Conservation (phyloP, 2,797 vertebrate species). For the Sebastes minor region DNA sequence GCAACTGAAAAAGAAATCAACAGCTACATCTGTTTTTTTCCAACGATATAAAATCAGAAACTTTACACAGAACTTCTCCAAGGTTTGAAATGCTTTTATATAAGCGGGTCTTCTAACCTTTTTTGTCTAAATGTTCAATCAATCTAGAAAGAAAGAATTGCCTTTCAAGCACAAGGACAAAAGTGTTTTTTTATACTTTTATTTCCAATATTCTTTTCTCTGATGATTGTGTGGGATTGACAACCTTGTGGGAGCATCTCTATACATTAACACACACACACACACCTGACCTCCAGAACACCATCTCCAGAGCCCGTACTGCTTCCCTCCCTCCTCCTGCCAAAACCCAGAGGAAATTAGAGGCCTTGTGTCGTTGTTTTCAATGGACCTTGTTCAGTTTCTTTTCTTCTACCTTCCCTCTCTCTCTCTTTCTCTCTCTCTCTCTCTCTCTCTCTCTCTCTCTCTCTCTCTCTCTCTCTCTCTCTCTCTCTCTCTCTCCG, state of each 20-base stretch:
- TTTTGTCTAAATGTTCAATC: background rate
- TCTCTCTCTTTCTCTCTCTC: too few species aligned
- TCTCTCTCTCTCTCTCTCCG: constrained; percentile 13
- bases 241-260: constrained; percentile 53
- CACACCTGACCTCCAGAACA: constrained; percentile 54
- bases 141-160: background rate
- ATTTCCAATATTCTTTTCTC: background rate
- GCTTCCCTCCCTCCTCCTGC: constrained; percentile 42
- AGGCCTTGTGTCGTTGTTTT: constrained; percentile 88
- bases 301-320: constrained; percentile 37
- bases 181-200: constrained; percentile 3
- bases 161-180: constrained; percentile 30
- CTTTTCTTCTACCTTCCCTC: constrained; percentile 41
- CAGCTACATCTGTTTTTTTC: background rate
- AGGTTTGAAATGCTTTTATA: constrained; percentile 19
- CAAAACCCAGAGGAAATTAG: constrained; percentile 95
- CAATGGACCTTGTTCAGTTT: constrained; percentile 94
- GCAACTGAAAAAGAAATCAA: background rate
- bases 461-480: constrained; percentile 10
- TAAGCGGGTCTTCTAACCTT: background rate
- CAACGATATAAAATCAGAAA: background rate
- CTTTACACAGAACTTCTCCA: background rate
- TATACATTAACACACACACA: constrained; percentile 15
- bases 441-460: constrained; percentile 8
- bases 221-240: constrained; percentile 47